Conservation (phyloP, 2,888 invertebrate species). For the Hofmannophila pseudospretella region DNA sequence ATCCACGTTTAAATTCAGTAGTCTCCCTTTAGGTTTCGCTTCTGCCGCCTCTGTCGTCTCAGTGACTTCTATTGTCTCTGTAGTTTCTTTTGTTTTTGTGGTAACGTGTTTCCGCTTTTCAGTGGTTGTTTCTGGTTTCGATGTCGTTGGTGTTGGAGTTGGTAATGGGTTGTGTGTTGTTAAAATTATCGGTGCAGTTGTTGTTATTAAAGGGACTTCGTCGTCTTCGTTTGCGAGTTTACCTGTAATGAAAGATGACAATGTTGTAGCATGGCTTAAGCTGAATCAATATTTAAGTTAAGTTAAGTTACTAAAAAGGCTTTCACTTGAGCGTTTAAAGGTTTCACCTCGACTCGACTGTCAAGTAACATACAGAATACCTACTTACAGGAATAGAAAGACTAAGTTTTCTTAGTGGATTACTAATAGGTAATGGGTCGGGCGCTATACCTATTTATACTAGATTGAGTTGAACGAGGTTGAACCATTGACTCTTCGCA, state of each 20-base stretch:
- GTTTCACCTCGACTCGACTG: too few relatives aligned
- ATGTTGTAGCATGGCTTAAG: neutral
- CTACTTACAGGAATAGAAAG: too few relatives aligned
- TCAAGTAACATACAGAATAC: too few relatives aligned
- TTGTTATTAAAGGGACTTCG: slow-evolving; percentile 21
- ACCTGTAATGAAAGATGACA: slow-evolving; percentile 37
- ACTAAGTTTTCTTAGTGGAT: too few relatives aligned
- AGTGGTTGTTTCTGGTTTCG: slow-evolving; percentile 16
- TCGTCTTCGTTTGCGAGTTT: slow-evolving; percentile 59
- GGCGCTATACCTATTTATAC: too few relatives aligned
- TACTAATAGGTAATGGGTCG: too few relatives aligned
- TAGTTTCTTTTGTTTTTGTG: slow-evolving; percentile 24
- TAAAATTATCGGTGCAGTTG: slow-evolving; percentile 6
- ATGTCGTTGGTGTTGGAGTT: slow-evolving; percentile 13
- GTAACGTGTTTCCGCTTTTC: slow-evolving; percentile 20
- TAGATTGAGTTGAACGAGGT: too few relatives aligned
- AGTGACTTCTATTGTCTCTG: slow-evolving; percentile 25
- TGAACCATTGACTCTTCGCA: too few relatives aligned
- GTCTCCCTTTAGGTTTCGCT: slow-evolving; percentile 46
- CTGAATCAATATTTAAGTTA: neutral
- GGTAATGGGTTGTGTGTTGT: slow-evolving; percentile 3
- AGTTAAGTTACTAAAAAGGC: too few relatives aligned
- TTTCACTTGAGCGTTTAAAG: too few relatives aligned
- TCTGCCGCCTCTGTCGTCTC: slow-evolving; percentile 7
- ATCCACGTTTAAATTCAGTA: slow-evolving; percentile 61